These are phyloP conservation scores for Sesia bembeciformis DNA, from an alignment of 2,888 invertebrate species.

Conservation along the genomic window DNA sequence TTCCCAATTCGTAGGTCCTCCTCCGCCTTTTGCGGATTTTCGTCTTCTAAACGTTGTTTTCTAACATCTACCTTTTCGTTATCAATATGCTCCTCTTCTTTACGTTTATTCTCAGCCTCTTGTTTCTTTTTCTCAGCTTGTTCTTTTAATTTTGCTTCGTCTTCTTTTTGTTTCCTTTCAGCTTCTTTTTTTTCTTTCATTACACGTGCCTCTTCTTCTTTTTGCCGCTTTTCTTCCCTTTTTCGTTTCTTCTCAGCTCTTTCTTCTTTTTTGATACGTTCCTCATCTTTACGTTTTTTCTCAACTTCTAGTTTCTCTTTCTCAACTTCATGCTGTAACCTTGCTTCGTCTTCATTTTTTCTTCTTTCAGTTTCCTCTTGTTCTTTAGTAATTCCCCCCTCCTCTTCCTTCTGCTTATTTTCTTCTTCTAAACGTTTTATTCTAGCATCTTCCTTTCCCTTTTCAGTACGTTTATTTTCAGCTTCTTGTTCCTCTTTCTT, in stretches of 20 bases:
- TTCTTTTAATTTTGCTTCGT: neutral
- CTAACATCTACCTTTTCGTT: constrained; percentile 9
- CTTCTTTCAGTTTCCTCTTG: constrained; percentile 10
- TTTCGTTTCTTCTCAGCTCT: neutral
- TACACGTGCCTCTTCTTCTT: neutral
- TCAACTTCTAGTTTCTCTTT: neutral
- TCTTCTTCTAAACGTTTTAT: constrained; percentile 1
- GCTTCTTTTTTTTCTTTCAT: neutral
- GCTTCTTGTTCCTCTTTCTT: neutral
- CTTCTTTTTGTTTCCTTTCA: neutral
- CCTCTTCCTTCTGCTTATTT: neutral
- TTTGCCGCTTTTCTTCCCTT: neutral
- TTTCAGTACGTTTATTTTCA: constrained; percentile 3
- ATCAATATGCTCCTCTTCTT: constrained; percentile 9
- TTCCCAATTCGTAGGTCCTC: constrained; percentile 2
- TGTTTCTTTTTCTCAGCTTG: constrained; percentile 4
- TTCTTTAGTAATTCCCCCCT: constrained; percentile 10
- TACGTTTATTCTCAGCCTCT: constrained; percentile 6
- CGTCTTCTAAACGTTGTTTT: constrained; percentile 3
- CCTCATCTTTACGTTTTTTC: neutral
- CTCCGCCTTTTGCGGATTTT: neutral
- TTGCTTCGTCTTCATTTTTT: constrained; percentile 6
- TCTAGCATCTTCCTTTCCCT: constrained; percentile 11
- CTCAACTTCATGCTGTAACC: neutral
- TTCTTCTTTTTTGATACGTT: neutral